Conservation (phyloP, 2,113 vertebrate genomes). For the Mustelus asterias region DNA sequence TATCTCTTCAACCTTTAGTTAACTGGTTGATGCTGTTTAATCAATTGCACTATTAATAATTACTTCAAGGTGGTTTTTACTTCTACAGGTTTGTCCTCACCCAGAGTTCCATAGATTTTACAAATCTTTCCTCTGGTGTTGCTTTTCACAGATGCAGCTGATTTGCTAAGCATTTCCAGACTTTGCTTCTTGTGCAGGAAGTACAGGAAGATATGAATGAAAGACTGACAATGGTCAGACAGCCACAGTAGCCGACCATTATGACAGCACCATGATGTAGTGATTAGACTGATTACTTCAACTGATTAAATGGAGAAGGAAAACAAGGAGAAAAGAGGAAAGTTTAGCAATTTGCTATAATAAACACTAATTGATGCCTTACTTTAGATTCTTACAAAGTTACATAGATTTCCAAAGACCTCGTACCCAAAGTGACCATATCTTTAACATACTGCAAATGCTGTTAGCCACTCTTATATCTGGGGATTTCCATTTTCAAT, state of each 20-base stretch:
- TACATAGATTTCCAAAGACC: background rate
- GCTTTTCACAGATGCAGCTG: background rate
- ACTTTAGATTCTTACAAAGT: conserved; percentile 15
- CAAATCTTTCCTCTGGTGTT: background rate
- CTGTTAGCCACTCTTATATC: background rate
- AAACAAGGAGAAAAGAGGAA: background rate
- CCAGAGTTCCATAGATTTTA: background rate
- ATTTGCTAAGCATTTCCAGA: background rate
- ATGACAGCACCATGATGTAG: background rate
- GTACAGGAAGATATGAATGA: background rate
- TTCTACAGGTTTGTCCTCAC: background rate
- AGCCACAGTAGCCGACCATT: background rate
- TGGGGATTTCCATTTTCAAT: background rate
- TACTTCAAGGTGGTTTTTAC: background rate
- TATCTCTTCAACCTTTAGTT: conserved; percentile 18
- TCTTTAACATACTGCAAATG: background rate
- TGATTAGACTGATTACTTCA: background rate
- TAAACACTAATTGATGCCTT: background rate
- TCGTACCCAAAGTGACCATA: background rate
- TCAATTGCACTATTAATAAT: background rate
- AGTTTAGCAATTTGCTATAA: background rate
- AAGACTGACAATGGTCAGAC: background rate
- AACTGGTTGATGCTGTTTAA: conserved; percentile 13
- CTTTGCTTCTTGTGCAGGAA: background rate
- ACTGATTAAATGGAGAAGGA: background rate